A percentile compares a stretch with the other conserved stretches of the same genome.
Evolutionary conservation across 2,888 invertebrate species (phyloP).

Genomic region (Lasioglossum oenotherae): DNA sequence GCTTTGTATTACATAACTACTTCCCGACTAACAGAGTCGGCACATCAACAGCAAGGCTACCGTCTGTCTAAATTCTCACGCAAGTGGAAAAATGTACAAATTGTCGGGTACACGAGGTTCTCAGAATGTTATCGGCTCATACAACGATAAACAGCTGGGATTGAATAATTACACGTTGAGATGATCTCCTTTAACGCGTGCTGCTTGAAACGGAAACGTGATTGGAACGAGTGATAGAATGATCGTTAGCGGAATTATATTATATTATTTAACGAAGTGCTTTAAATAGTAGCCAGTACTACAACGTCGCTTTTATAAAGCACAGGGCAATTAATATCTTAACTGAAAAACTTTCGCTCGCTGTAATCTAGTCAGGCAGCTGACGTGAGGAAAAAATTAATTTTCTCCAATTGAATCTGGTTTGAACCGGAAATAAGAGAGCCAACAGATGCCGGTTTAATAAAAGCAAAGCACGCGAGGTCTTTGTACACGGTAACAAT

Average conservation of each 20-base stretch:
- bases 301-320: neutral
- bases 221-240: neutral
- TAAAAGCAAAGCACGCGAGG: neutral
- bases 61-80: neutral
- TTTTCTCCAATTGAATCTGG: slow-evolving; percentile 12
- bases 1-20: slow-evolving; percentile 18
- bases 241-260: neutral
- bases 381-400: neutral
- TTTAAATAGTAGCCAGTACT: neutral
- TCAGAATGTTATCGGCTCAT: neutral
- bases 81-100: neutral
- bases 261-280: neutral
- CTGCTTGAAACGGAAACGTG: neutral
- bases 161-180: slow-evolving; percentile 5
- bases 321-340: neutral
- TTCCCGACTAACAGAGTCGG: slow-evolving; percentile 7
- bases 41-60: neutral
- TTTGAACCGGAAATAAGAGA: neutral
- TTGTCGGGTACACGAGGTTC: neutral
- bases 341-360: neutral
- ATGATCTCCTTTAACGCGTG: neutral
- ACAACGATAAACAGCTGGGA: neutral
- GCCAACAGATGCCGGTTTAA: neutral
- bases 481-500: neutral
- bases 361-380: neutral